phyloP scores from a whole-genome alignment of 2,888 invertebrate species.

The Tetragonula carbonaria region DNA sequence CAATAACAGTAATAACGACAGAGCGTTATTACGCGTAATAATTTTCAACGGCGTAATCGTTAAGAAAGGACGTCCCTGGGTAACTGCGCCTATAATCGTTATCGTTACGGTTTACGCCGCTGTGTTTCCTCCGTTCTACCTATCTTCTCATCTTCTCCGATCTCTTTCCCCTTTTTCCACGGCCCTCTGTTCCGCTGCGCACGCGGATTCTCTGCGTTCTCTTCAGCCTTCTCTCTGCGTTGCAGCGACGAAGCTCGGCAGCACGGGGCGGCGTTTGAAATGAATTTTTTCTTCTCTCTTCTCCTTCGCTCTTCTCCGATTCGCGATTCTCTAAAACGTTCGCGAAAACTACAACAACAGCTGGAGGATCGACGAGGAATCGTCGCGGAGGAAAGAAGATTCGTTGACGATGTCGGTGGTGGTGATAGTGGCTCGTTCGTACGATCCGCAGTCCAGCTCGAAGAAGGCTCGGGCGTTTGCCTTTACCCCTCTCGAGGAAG shows the following conservation, averaged over 20 bases:
- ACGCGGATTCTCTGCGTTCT: no score
- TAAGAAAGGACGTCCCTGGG: slow-evolving; percentile 82
- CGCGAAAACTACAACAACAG: neutral
- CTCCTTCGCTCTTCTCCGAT: no score
- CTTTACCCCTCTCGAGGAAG: neutral
- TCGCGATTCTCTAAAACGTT: neutral
- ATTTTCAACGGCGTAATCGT: slow-evolving; percentile 84
- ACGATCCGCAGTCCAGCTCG: neutral
- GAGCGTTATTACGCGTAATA: slow-evolving; percentile 83
- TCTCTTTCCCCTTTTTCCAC: neutral
- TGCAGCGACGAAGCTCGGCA: no score
- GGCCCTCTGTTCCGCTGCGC: neutral
- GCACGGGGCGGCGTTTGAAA: no score
- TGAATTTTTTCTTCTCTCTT: no score
- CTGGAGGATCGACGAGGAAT: no score
- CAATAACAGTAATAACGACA: slow-evolving; percentile 82
- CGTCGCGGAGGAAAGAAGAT: neutral
- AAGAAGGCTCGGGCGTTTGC: slow-evolving; percentile 9
- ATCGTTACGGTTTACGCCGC: slow-evolving; percentile 84
- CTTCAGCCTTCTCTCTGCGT: no score
- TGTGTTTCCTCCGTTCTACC: slow-evolving; percentile 66
- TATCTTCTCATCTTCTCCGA: slow-evolving; percentile 53
- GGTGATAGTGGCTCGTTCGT: neutral
- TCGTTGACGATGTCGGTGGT: neutral
- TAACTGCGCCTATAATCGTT: slow-evolving; percentile 84